These are phyloP conservation scores for Carcina quercana DNA, from an alignment of 2,888 invertebrate genomes.

Conservation along the genomic window DNA sequence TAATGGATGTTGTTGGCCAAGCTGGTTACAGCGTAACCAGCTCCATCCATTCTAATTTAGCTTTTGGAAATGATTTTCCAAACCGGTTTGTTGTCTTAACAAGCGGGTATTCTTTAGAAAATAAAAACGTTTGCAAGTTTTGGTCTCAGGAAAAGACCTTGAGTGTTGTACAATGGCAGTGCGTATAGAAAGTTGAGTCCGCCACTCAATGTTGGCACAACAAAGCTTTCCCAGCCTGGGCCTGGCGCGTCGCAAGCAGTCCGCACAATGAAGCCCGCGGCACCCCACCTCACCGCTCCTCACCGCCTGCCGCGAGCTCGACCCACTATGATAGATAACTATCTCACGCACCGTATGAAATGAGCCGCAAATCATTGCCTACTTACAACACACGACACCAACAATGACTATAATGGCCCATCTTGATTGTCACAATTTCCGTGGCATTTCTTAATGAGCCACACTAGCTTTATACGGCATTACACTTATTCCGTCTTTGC, in stretches of 20 bases:
- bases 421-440: slow-evolving; percentile 10
- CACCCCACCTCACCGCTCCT: background rate
- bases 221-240: slow-evolving; percentile 20
- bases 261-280: slow-evolving; percentile 9
- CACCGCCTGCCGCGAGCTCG: slow-evolving; percentile 5
- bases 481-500: too few species aligned
- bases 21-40: background rate
- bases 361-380: slow-evolving; percentile 4
- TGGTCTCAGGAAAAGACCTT: too few species aligned
- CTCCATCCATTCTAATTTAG: too few species aligned
- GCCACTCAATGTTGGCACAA: slow-evolving; percentile 15
- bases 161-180: background rate
- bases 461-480: too few species aligned
- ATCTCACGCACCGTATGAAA: slow-evolving; percentile 16
- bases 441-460: slow-evolving; percentile 5
- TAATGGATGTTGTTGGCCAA: too few species aligned
- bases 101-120: too few species aligned
- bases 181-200: slow-evolving; percentile 17
- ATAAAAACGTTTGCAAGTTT: too few species aligned
- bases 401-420: slow-evolving; percentile 9
- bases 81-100: too few species aligned
- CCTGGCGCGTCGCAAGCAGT: slow-evolving; percentile 13
- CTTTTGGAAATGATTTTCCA: too few species aligned
- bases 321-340: slow-evolving; percentile 12
- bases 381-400: slow-evolving; percentile 6